Conservation (phyloP, 2,113 vertebrate genomes). For the Lota lota region DNA sequence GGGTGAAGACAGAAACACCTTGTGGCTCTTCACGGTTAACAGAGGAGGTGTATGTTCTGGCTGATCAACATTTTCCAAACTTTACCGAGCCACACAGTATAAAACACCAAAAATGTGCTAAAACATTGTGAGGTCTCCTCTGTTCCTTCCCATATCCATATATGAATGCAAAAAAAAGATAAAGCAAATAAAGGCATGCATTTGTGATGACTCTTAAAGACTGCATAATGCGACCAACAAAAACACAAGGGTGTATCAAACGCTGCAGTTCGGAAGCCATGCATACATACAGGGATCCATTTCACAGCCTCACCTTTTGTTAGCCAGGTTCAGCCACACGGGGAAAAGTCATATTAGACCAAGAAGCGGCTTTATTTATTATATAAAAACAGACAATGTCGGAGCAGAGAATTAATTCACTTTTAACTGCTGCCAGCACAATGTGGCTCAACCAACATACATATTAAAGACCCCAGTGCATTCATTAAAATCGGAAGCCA, state of each 20-base stretch:
- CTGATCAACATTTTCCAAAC: too few relatives aligned
- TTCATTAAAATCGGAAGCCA: constrained; percentile 65
- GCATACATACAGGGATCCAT: constrained; percentile 6
- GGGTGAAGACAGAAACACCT: too few relatives aligned
- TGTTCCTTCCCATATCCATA: too few relatives aligned
- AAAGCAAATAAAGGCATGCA: too few relatives aligned
- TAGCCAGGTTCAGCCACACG: background rate
- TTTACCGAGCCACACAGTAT: too few relatives aligned
- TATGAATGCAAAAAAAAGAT: background rate
- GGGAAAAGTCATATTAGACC: constrained; percentile 35
- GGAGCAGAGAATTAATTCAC: constrained; percentile 51
- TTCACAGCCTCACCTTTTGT: constrained; percentile 1
- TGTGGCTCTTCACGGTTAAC: too few relatives aligned
- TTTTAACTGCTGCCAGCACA: constrained; percentile 68
- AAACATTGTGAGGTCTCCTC: too few relatives aligned
- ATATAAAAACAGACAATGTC: constrained; percentile 64
- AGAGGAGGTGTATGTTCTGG: too few relatives aligned
- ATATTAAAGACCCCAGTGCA: constrained; percentile 66
- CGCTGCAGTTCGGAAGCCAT: constrained; percentile 2
- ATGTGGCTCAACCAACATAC: constrained; percentile 59
- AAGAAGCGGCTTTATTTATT: constrained; percentile 63
- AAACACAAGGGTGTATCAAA: background rate
- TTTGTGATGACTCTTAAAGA: background rate
- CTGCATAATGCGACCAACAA: background rate
- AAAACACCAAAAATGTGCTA: too few relatives aligned